These are phyloP conservation scores for Trichogramma dendrolimi DNA, from an alignment of 2,888 invertebrate species.

Conservation along the genomic window DNA sequence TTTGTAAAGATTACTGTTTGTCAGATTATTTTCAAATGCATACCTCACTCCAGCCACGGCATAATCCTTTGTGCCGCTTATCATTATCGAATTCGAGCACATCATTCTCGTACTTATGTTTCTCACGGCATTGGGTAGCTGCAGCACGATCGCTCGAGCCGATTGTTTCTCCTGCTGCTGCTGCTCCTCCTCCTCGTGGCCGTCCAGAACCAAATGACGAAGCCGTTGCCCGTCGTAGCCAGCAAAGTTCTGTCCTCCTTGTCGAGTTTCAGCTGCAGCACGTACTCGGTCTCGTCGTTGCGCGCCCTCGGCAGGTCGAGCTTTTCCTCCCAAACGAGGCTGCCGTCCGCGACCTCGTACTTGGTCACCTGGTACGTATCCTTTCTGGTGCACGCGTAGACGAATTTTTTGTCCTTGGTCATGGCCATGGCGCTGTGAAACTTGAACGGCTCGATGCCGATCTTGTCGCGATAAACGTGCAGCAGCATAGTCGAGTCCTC, in stretches of 20 bases:
- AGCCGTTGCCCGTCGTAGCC: constrained; percentile 80
- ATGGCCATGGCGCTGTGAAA: constrained; percentile 69
- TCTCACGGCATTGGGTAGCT: constrained; percentile 79
- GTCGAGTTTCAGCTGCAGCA: constrained; percentile 79
- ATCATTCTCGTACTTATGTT: constrained; percentile 91
- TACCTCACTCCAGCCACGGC: constrained; percentile 92
- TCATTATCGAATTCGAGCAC: constrained; percentile 84
- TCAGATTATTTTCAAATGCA: constrained; percentile 3
- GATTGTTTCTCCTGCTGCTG: too few relatives aligned
- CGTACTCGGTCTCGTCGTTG: constrained; percentile 70
- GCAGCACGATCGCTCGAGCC: constrained; percentile 60
- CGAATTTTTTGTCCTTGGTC: constrained; percentile 61
- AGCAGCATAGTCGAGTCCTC: constrained; percentile 71
- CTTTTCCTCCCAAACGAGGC: constrained; percentile 61
- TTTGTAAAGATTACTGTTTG: background rate
- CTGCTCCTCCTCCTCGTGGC: constrained; percentile 41
- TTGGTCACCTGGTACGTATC: constrained; percentile 58
- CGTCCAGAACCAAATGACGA: constrained; percentile 76
- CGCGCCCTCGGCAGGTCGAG: constrained; percentile 63
- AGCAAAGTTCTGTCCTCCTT: constrained; percentile 75
- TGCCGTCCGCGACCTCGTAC: constrained; percentile 53
- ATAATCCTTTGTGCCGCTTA: constrained; percentile 85
- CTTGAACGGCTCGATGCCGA: constrained; percentile 57
- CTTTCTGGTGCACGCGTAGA: constrained; percentile 69
- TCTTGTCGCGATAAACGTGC: constrained; percentile 58